These are phyloP conservation scores for Trichoplusia ni DNA, from an alignment of 1,140 invertebrate genomes.

Conservation along the genomic window DNA sequence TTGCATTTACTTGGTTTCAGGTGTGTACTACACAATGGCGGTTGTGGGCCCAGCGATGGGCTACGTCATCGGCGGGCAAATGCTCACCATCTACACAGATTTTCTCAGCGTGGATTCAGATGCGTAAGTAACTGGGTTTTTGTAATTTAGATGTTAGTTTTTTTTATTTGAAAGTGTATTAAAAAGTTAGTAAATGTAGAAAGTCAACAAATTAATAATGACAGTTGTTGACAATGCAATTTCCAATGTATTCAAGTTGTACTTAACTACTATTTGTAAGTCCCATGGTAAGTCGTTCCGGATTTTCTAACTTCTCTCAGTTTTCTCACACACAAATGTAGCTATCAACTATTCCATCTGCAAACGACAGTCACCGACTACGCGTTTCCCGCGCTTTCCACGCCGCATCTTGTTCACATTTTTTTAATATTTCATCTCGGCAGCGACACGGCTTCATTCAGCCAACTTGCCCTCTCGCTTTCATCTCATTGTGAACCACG, in stretches of 20 bases:
- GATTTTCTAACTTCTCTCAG: no score
- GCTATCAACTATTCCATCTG: slow-evolving; percentile 15
- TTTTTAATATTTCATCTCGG: slow-evolving; percentile 73
- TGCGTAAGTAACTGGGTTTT: slow-evolving; percentile 82
- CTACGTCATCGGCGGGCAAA: slow-evolving; percentile 89
- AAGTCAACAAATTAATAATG: no score
- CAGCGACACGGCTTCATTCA: slow-evolving; percentile 65
- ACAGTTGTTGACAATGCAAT: no score
- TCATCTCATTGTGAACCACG: slow-evolving; percentile 68
- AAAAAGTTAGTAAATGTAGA: no score
- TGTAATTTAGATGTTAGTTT: background rate
- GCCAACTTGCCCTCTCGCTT: slow-evolving; percentile 69
- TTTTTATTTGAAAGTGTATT: no score
- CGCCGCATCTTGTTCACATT: slow-evolving; percentile 51
- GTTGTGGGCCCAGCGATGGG: slow-evolving; percentile 91
- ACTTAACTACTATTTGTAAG: no score
- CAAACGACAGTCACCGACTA: slow-evolving; percentile 2
- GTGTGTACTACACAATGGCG: slow-evolving; percentile 90
- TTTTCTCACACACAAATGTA: background rate
- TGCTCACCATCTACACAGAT: slow-evolving; percentile 90
- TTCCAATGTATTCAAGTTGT: no score
- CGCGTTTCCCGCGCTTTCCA: slow-evolving; percentile 38
- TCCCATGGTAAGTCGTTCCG: no score
- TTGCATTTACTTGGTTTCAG: slow-evolving; percentile 72
- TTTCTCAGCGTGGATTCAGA: slow-evolving; percentile 83